Evolutionary conservation across 2,797 vertebrate genomes (phyloP).

Genomic region (Falco naumanni): DNA sequence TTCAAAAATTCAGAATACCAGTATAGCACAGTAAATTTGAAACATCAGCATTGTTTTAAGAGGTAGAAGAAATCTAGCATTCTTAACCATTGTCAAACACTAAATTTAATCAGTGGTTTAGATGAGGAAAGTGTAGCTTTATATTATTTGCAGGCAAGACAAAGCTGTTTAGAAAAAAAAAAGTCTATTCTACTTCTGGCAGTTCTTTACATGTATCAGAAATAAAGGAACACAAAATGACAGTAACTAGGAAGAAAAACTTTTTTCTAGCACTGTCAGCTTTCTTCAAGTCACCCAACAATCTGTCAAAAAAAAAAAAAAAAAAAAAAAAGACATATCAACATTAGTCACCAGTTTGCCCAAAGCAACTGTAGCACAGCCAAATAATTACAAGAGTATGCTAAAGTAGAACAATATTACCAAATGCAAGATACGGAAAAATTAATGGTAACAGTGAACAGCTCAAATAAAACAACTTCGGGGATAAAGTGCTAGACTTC

Average conservation of each 20-base stretch:
- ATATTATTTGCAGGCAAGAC: not conserved
- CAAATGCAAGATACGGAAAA: not conserved
- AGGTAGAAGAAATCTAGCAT: not conserved
- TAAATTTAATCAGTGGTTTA: not conserved
- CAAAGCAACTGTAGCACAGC: not conserved
- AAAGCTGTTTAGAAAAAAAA: not conserved
- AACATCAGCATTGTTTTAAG: not conserved
- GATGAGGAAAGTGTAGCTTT: not conserved
- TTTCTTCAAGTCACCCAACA: not conserved
- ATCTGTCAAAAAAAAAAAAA: not conserved
- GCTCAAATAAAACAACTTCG: not conserved
- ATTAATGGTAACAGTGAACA: not conserved
- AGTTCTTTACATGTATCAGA: not conserved
- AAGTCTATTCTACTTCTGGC: not conserved
- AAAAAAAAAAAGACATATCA: not conserved
- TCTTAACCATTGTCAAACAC: not conserved
- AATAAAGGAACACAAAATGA: not conserved
- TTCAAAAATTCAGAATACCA: not conserved
- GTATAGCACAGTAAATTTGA: not conserved
- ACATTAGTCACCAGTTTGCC: not conserved
- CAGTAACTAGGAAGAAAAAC: not conserved
- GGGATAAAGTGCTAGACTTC: not conserved
- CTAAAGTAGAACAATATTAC: not conserved
- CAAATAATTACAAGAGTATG: not conserved
- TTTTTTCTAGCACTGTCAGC: not conserved